Evolutionary conservation across 2,888 invertebrate species (phyloP), one percentile per base, ranked within the genome.

Genomic region (Drosophila koepferae): DNA sequence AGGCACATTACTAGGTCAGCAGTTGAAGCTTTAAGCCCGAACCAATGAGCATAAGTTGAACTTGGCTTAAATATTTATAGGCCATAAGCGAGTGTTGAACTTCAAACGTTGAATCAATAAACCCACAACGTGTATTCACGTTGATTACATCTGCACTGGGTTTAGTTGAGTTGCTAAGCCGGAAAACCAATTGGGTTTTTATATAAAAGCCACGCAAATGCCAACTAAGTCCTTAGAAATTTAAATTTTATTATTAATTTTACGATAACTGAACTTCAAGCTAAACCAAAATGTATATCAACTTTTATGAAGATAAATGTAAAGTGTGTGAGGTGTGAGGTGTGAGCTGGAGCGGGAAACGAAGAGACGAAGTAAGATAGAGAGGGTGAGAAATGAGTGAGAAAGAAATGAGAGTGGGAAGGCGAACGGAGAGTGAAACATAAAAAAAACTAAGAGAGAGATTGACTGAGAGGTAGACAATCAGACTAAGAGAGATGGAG

Each of bases 1-100:
- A 3, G 65, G 23, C 18, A 28, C 49, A 53, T 79, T 85, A 72
- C 60, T 88, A 76, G 89, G 86, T 88, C 89, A 86, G 72, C 80
- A 73, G 61, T 68, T 67, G 31, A 56, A 58, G 76, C 76, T 88
- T 88, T 66, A 88, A 88, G 79, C 78, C 66, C 55, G 56, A 56
- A 34, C 44, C 44, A 65, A 34, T 48, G 48, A 80, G 62, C 51
- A 54, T 64, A 66, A 63, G 63, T 74, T 56, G 51, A 78, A 75
- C 70, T 49, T 48, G 63, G 58, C 77, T 76, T 67, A 71, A 80
- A 76, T 61, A 80, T 80, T 71, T 80, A 74, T 63, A 63, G 46
- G 63, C 46, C 54, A 73, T 60, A 61, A 64, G 58, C 46, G 59
- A 63, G 53, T 71, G 63, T 58, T 61, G 48, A 68, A 63, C 69